Base-by-base conservation (phyloP, 2,888 invertebrate species). In the Limnephilus auricula region DNA sequence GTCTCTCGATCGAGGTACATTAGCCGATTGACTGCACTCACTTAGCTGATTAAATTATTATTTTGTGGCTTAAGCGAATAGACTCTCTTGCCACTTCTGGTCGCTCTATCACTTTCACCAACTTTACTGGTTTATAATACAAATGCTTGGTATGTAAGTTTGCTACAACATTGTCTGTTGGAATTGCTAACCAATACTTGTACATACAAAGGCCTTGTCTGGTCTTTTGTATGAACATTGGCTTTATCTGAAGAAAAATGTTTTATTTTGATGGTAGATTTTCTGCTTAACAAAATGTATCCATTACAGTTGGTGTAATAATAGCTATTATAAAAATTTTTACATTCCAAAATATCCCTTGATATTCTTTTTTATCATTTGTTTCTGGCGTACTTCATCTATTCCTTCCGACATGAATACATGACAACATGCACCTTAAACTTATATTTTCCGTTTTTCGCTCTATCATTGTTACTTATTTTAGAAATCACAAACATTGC, bases 21-120 rank as follows among this genome's bases (percentile, higher is more conserved):
- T 88, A 88, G 13, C 78, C 65, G 87, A 88, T 88, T 88, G 78
- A 37, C 37, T 78, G 87, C 87, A 88, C 78, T 88, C 78, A 88
- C 87, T 88, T n/a, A 65, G 65, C 50, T 32, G 86, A 30, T 86
- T 31, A 50, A 50, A 50, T 65, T 86, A 65, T 86, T 86, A n/a
- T 37, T 85, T 40, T 37, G 82, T 32, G 86, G 86, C 86, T 50
- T 86, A 18, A 10, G 32, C 31, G 78, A 78, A 30, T 85, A 88
- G 15, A 88, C 31, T 88, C 78, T 65, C 34, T 78, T 34, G 31
- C 31, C 78, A 65, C 31, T 85, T 10, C 78, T 32, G 5, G 50
- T 30, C 45, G 30, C 86, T 30, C 34, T 88, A 34, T 88, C 34
- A 88, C 87, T 88, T 78, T 88, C 87, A 88, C 87, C 34, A 37